Evolutionary conservation across 2,888 invertebrate species (phyloP).

Genomic region (Oscheius sp.): DNA sequence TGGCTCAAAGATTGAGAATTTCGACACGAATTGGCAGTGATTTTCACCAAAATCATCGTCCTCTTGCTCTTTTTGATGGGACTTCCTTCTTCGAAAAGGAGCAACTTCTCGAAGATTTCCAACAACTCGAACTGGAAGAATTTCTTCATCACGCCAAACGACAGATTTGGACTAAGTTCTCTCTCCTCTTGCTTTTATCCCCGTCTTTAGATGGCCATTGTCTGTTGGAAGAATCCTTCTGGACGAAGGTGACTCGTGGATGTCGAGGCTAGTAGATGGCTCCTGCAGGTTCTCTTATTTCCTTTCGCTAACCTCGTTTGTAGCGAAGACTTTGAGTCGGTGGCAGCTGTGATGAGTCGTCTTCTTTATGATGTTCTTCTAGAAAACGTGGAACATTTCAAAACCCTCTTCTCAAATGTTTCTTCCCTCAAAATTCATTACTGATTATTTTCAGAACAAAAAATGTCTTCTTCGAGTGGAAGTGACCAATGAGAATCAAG

Average conservation of each 20-base stretch:
- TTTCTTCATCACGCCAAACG: constrained; percentile 42
- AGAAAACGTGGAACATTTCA: constrained; percentile 41
- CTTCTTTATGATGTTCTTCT: constrained; percentile 43
- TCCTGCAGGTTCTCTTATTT: constrained; percentile 5
- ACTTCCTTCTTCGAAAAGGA: constrained; percentile 41
- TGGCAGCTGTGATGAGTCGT: constrained; percentile 46
- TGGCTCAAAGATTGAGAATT: constrained; percentile 30
- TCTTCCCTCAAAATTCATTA: neutral
- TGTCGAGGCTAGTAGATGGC: constrained; percentile 40
- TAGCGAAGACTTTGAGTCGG: constrained; percentile 39
- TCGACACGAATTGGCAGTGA: constrained; percentile 35
- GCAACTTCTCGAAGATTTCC: constrained; percentile 35
- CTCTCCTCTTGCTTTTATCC: too few relatives aligned
- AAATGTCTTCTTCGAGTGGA: neutral
- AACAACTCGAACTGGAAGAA: constrained; percentile 37
- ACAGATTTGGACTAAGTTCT: too few relatives aligned
- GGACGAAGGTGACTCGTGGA: constrained; percentile 50
- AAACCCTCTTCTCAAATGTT: constrained; percentile 31
- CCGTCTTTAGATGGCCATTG: constrained; percentile 46
- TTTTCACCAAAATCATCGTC: constrained; percentile 35
- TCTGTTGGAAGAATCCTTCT: constrained; percentile 50
- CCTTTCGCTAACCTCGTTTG: neutral
- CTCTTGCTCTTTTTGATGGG: constrained; percentile 30
- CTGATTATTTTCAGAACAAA: neutral
- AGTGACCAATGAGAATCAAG: constrained; percentile 31